These are phyloP conservation scores for Poecilus cupreus DNA, from an alignment of 2,888 invertebrate genomes.

Conservation along the genomic window DNA sequence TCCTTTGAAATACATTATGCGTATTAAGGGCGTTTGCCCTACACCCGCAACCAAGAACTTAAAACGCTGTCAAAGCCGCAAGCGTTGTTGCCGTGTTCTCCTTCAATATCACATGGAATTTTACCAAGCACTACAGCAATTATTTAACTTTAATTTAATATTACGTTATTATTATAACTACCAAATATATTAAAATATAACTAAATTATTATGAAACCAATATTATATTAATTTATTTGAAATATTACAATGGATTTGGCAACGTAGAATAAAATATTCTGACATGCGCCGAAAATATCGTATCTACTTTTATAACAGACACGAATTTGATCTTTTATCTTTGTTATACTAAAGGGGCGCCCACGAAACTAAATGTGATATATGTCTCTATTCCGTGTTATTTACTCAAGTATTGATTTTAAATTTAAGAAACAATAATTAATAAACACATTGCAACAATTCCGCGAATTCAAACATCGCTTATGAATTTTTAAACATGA, in stretches of 20 bases:
- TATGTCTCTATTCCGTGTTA: slow-evolving; percentile 28
- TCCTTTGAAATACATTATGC: slow-evolving; percentile 57
- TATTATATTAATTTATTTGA: background rate
- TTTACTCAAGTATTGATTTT: slow-evolving; percentile 56
- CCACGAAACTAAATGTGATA: slow-evolving; percentile 7
- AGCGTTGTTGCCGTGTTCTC: slow-evolving; percentile 41
- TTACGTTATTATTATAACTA: background rate
- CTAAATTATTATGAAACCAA: no score
- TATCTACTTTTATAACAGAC: background rate
- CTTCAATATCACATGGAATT: background rate
- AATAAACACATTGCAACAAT: slow-evolving; percentile 29
- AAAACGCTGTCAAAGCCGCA: slow-evolving; percentile 58
- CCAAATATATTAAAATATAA: background rate
- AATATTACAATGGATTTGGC: slow-evolving; percentile 15
- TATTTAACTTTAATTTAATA: background rate
- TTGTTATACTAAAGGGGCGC: background rate
- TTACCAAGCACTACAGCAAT: background rate
- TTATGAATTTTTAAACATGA: background rate
- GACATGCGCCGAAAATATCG: slow-evolving; percentile 34
- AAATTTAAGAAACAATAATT: slow-evolving; percentile 50
- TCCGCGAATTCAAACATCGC: background rate
- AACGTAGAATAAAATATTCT: slow-evolving; percentile 17
- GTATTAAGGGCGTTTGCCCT: slow-evolving; percentile 59
- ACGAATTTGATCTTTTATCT: slow-evolving; percentile 37
- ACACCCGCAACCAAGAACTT: slow-evolving; percentile 56